Percentiles rank a stretch among this genome's conserved stretches.
Evolutionary conservation across 2,888 invertebrate genomes (phyloP).

Genomic region (Philopedon plagiatum): DNA sequence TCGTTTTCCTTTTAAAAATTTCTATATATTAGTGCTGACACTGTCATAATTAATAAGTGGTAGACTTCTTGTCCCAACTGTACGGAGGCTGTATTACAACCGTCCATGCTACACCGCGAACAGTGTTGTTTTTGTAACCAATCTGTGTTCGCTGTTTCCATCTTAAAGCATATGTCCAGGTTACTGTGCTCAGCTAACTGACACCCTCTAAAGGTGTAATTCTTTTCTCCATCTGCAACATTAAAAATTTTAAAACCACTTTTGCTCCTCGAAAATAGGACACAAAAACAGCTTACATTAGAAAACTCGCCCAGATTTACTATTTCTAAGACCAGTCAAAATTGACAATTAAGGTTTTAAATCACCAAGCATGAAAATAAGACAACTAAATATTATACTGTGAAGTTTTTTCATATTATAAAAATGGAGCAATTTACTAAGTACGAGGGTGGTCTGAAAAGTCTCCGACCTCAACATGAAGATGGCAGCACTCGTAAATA

Average conservation of each 20-base stretch:
- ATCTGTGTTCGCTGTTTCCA: slow-evolving; percentile 57
- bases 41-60: neutral
- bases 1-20: neutral
- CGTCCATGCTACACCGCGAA: slow-evolving; percentile 70
- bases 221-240: slow-evolving; percentile 62
- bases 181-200: slow-evolving; percentile 63
- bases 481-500: too few relatives aligned
- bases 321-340: too few relatives aligned
- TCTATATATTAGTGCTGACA: neutral
- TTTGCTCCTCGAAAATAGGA: too few relatives aligned
- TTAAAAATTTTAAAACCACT: neutral
- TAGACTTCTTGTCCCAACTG: neutral
- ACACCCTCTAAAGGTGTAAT: slow-evolving; percentile 63
- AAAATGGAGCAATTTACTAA: too few relatives aligned
- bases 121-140: slow-evolving; percentile 60
- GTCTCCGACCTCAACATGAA: too few relatives aligned
- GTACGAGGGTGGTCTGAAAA: too few relatives aligned
- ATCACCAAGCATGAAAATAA: too few relatives aligned
- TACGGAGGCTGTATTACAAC: slow-evolving; percentile 67
- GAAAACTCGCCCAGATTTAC: too few relatives aligned
- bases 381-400: too few relatives aligned
- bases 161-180: slow-evolving; percentile 64
- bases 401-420: too few relatives aligned
- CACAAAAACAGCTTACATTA: neutral
- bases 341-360: too few relatives aligned